Percentiles rank a stretch among this genome's conserved stretches.
Evolutionary conservation across 2,888 invertebrate genomes (phyloP).

Genomic region (Eubasilissa splendida): DNA sequence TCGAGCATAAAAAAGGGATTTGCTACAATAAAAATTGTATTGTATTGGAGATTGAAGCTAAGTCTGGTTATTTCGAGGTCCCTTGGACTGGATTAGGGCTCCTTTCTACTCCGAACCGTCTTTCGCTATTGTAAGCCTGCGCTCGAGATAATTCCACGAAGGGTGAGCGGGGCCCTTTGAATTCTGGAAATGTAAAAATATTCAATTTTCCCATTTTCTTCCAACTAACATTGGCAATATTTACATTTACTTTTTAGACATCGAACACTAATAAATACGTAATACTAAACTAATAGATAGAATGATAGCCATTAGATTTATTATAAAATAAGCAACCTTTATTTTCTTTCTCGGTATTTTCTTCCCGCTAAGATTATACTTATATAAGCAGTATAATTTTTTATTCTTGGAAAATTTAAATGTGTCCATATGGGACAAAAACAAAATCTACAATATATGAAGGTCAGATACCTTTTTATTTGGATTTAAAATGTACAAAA

Average conservation of each 20-base stretch:
- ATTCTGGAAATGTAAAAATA: constrained; percentile 31
- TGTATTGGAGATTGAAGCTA: constrained; percentile 45
- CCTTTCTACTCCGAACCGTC: constrained; percentile 27
- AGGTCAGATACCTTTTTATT: no score
- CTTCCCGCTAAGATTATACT: no score
- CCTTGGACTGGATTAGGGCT: constrained; percentile 42
- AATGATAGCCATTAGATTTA: not conserved
- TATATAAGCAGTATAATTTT: no score
- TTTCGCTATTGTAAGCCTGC: constrained; percentile 17
- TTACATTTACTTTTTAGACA: constrained; percentile 10
- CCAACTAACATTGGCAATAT: not conserved
- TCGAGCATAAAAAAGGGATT: constrained; percentile 46
- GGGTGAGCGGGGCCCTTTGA: constrained; percentile 25
- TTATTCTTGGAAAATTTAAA: no score
- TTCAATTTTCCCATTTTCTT: constrained; percentile 31
- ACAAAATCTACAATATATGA: no score
- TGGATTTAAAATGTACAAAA: no score
- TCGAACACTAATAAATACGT: constrained; percentile 10
- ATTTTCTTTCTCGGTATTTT: no score
- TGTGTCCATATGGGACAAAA: no score
- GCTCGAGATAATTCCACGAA: constrained; percentile 40
- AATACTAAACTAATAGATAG: not conserved
- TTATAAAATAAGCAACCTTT: no score
- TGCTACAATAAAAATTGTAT: constrained; percentile 47
- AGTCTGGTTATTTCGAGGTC: constrained; percentile 40